phyloP scores from a whole-genome alignment of 2,888 invertebrate genomes.

The Perizoma flavofasciatum region DNA sequence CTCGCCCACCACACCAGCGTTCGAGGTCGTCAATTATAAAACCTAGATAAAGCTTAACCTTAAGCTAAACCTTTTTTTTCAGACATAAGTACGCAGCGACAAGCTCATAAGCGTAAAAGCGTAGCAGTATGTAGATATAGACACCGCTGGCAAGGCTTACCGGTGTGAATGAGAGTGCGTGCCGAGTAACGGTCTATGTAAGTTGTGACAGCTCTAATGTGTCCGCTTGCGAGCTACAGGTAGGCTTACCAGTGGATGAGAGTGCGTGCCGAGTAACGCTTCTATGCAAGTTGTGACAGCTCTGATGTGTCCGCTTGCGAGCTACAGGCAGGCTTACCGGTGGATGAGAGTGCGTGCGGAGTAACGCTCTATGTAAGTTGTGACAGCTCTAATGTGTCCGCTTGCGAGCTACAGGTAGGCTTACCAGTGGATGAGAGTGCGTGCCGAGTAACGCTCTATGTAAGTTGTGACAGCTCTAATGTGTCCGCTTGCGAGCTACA shows the following conservation, averaged over 20 bases:
- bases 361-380: slow-evolving; percentile 58
- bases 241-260: slow-evolving; percentile 45
- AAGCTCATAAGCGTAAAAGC: too few relatives aligned
- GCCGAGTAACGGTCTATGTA: slow-evolving; percentile 54
- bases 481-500: too few relatives aligned
- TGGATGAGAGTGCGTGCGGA: slow-evolving; percentile 46
- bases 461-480: slow-evolving; percentile 39
- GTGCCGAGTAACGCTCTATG: slow-evolving; percentile 53
- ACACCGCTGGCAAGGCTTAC: slow-evolving; percentile 33
- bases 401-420: background rate
- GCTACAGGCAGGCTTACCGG: slow-evolving; percentile 39
- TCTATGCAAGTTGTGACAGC: slow-evolving; percentile 62
- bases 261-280: slow-evolving; percentile 48
- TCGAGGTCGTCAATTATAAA: too few relatives aligned
- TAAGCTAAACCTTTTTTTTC: too few relatives aligned
- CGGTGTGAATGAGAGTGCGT: slow-evolving; percentile 48
- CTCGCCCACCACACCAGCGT: too few relatives aligned
- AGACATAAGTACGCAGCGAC: too few relatives aligned
- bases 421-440: slow-evolving; percentile 51
- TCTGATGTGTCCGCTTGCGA: too few relatives aligned
- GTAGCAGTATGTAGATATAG: too few relatives aligned
- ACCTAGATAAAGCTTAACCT: too few relatives aligned
- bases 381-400: too few relatives aligned
- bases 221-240: too few relatives aligned
- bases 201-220: slow-evolving; percentile 33